phyloP scores from a whole-genome alignment of 2,888 invertebrate genomes.

The Xestia rhomboidea region DNA sequence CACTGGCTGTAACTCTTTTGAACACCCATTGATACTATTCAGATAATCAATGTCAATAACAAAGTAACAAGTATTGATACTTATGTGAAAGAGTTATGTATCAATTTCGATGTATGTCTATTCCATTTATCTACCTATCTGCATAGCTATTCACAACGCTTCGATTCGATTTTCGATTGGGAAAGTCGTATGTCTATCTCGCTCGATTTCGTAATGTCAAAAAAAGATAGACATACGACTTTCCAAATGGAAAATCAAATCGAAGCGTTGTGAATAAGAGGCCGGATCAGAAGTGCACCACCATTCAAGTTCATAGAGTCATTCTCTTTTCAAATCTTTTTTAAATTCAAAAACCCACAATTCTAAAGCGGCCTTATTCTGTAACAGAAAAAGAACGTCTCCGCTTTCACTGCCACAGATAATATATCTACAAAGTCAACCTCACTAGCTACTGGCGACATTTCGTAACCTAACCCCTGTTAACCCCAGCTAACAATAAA shows the following conservation, averaged over 20 bases:
- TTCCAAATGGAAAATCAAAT: too few relatives aligned
- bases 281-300: background rate
- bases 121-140: background rate
- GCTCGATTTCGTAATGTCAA: too few relatives aligned
- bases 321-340: conserved; percentile 23
- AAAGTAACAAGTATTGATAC: conserved; percentile 5
- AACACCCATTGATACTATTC: background rate
- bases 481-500: conserved; percentile 82
- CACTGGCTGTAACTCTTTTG: background rate
- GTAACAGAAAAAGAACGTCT: conserved; percentile 51
- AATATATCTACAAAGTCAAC: conserved; percentile 63
- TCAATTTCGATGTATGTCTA: background rate
- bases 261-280: too few relatives aligned
- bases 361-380: conserved; percentile 32
- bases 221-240: too few relatives aligned
- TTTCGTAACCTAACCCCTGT: conserved; percentile 85
- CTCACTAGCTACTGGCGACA: conserved; percentile 65
- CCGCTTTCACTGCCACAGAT: conserved; percentile 65
- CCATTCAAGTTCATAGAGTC: conserved; percentile 19
- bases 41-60: conserved; percentile 9
- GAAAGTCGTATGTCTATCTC: too few relatives aligned
- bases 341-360: conserved; percentile 33
- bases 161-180: too few relatives aligned
- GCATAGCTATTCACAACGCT: too few relatives aligned
- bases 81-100: background rate